Percentiles rank a stretch among this genome's conserved stretches.
Conservation (phyloP, 2,113 vertebrate genomes). For the Natator depressus region DNA sequence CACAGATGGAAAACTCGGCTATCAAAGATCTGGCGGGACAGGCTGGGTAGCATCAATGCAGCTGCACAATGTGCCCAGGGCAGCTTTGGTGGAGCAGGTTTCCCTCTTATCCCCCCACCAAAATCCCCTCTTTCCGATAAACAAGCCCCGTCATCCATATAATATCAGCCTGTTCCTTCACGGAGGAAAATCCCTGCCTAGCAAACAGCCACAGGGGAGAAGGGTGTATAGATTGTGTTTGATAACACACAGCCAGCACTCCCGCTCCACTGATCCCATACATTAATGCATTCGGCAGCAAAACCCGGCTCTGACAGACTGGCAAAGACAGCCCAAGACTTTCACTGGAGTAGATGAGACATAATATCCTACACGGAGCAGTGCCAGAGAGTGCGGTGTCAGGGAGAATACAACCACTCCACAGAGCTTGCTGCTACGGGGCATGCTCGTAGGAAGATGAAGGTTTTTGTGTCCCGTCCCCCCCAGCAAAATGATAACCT, state of each 20-base stretch:
- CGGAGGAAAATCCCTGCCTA: rapidly evolving
- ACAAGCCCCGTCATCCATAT: rapidly evolving
- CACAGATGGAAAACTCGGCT: neutral
- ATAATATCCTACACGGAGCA: neutral
- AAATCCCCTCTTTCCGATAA: neutral
- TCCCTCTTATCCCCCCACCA: rapidly evolving
- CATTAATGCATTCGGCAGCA: neutral
- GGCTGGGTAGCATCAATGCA: neutral
- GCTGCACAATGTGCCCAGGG: neutral
- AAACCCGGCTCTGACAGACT: neutral
- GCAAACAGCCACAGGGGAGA: neutral
- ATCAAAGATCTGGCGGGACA: neutral
- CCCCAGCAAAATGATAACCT: neutral
- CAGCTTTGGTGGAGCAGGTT: neutral
- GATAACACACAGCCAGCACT: rapidly evolving
- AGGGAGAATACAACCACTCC: neutral
- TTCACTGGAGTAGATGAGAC: neutral
- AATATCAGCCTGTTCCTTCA: neutral
- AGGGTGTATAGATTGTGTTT: rapidly evolving
- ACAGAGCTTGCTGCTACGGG: neutral
- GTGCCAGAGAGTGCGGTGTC: neutral
- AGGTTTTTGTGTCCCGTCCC: neutral
- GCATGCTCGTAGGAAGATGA: neutral
- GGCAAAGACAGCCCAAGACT: rapidly evolving
- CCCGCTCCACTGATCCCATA: rapidly evolving